phyloP scores from a whole-genome alignment of 2,888 invertebrate genomes.

The Oxyscelio sp. region DNA sequence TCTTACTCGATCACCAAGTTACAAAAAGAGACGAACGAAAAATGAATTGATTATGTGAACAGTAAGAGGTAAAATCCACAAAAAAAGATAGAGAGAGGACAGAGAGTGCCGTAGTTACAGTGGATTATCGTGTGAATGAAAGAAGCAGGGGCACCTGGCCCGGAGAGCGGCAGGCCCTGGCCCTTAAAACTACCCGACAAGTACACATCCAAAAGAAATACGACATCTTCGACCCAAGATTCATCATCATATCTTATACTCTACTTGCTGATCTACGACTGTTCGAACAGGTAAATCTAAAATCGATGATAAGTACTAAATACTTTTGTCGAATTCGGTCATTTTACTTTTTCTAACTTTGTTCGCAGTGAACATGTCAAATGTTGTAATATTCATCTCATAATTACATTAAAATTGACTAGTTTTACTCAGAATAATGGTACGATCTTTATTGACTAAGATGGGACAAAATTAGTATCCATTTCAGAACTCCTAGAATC shows the following conservation, averaged over 20 bases:
- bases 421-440: no score
- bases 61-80: slow-evolving; percentile 47
- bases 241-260: slow-evolving; percentile 91
- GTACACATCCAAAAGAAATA: slow-evolving; percentile 81
- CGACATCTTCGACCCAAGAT: slow-evolving; percentile 90
- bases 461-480: no score
- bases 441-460: no score
- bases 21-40: not conserved
- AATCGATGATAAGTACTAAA: no score
- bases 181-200: slow-evolving; percentile 86
- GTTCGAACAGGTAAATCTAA: no score
- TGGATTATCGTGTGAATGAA: slow-evolving; percentile 84
- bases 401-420: no score
- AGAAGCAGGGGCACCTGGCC: slow-evolving; percentile 88
- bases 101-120: slow-evolving; percentile 81
- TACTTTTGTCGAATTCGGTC: no score
- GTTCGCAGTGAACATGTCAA: no score
- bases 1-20: not conserved
- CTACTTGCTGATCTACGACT: no score
- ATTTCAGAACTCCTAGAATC: no score
- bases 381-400: no score
- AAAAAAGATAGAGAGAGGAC: slow-evolving; percentile 54
- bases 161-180: slow-evolving; percentile 85
- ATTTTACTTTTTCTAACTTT: no score
- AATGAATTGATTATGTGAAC: slow-evolving; percentile 8